These are phyloP conservation scores for Enteromius argenteus DNA, from an alignment of 2,797 vertebrate species.

Conservation along the genomic window DNA sequence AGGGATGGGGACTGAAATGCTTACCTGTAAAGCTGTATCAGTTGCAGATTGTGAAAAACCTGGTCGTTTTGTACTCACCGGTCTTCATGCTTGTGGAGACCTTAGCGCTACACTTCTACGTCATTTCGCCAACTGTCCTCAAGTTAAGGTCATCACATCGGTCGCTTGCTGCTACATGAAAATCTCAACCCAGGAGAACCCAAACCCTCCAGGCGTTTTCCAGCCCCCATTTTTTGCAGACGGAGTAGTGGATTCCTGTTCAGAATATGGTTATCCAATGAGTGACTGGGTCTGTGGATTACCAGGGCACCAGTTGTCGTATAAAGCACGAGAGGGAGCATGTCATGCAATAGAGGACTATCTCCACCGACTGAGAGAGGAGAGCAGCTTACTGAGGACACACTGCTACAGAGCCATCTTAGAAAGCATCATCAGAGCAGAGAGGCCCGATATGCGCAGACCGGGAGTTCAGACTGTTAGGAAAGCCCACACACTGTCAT, in stretches of 20 bases:
- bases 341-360: slow-evolving; percentile 93
- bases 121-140: slow-evolving; percentile 84
- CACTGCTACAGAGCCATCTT: slow-evolving; percentile 90
- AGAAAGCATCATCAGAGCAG: slow-evolving; percentile 83
- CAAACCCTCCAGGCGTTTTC: slow-evolving; percentile 70
- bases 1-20: not conserved
- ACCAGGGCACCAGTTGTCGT: slow-evolving; percentile 85
- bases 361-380: slow-evolving; percentile 71
- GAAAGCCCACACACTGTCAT: slow-evolving; percentile 83
- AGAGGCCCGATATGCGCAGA: slow-evolving; percentile 76
- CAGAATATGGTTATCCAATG: slow-evolving; percentile 85
- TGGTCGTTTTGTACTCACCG: slow-evolving; percentile 80
- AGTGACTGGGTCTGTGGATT: slow-evolving; percentile 83
- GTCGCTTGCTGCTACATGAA: slow-evolving; percentile 98
- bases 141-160: slow-evolving; percentile 83
- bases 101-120: slow-evolving; percentile 88
- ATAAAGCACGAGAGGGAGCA: slow-evolving; percentile 88
- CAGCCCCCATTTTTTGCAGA: slow-evolving; percentile 19
- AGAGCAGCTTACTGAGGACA: slow-evolving; percentile 71
- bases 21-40: not conserved
- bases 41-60: not conserved
- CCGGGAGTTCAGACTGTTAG: slow-evolving; percentile 87
- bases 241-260: not conserved
- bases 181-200: slow-evolving; percentile 79
- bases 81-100: slow-evolving; percentile 93